phyloP scores from a whole-genome alignment of 2,797 vertebrate genomes.

The Rhinogobio ventralis region DNA sequence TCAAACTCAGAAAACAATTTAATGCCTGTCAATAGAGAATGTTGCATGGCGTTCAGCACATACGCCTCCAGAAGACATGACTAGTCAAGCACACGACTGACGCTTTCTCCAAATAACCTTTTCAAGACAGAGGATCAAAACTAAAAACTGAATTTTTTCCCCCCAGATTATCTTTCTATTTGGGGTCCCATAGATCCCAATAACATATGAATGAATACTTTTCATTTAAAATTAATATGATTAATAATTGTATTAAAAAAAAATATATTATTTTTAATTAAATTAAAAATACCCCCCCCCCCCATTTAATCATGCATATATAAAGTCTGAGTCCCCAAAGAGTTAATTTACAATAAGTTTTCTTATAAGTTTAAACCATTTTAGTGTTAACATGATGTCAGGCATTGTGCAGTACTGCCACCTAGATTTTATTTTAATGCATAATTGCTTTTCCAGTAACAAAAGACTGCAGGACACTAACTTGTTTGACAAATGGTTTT shows the following conservation, averaged over 20 bases:
- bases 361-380: neutral
- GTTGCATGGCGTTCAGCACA: conserved; percentile 62
- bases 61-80: conserved; percentile 64
- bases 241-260: neutral
- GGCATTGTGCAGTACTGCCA: neutral
- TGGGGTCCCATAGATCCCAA: neutral
- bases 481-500: conserved; percentile 23
- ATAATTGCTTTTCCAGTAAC: neutral
- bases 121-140: conserved; percentile 12
- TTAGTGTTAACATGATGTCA: neutral
- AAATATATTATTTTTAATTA: neutral
- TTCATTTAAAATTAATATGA: neutral
- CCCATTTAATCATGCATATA: neutral
- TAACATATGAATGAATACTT: neutral
- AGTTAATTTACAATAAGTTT: neutral
- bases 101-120: conserved; percentile 32
- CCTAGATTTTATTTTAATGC: neutral
- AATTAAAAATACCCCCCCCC: neutral
- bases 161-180: neutral
- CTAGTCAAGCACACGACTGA: conserved; percentile 46
- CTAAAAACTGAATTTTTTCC: neutral
- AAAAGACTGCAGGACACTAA: conserved; percentile 10
- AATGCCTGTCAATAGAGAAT: conserved; percentile 71
- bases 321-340: neutral
- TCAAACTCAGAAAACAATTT: conserved; percentile 76